A percentile compares a stretch with the other conserved stretches of the same genome.
phyloP scores from a whole-genome alignment of 2,113 vertebrate species.

The Macroglossus sobrinus region DNA sequence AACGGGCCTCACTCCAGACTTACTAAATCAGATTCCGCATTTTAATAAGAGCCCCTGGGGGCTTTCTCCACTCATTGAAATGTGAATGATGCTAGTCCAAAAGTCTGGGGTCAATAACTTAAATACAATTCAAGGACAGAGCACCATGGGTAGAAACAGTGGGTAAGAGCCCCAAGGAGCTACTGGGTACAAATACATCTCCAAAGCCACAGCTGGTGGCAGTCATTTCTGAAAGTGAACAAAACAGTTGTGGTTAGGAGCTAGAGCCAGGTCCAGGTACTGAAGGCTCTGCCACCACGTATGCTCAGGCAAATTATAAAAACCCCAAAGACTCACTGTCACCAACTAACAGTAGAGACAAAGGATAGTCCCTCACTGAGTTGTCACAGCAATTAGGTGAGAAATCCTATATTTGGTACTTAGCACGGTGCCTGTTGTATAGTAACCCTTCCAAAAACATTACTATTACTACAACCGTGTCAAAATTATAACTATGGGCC shows the following conservation, averaged over 20 bases:
- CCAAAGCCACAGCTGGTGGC: background rate
- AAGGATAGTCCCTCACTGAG: background rate
- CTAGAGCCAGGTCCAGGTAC: background rate
- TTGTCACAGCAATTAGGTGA: background rate
- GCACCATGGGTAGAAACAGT: background rate
- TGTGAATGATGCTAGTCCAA: background rate
- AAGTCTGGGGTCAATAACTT: rapidly evolving
- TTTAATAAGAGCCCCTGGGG: background rate
- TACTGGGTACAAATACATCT: background rate
- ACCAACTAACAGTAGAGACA: background rate
- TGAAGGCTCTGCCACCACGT: background rate
- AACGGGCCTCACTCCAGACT: background rate
- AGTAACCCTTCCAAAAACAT: background rate
- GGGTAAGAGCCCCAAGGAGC: too few relatives aligned
- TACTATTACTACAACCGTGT: background rate
- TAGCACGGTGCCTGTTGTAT: background rate
- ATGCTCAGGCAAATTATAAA: background rate
- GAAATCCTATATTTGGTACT: background rate
- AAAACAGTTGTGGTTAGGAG: background rate
- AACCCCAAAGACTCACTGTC: background rate
- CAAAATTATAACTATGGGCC: background rate
- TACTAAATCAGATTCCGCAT: background rate
- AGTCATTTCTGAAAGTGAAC: background rate
- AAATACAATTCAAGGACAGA: background rate
- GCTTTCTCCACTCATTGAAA: too few relatives aligned